phyloP scores from a whole-genome alignment of 2,797 vertebrate genomes.

The Alectoris magna region DNA sequence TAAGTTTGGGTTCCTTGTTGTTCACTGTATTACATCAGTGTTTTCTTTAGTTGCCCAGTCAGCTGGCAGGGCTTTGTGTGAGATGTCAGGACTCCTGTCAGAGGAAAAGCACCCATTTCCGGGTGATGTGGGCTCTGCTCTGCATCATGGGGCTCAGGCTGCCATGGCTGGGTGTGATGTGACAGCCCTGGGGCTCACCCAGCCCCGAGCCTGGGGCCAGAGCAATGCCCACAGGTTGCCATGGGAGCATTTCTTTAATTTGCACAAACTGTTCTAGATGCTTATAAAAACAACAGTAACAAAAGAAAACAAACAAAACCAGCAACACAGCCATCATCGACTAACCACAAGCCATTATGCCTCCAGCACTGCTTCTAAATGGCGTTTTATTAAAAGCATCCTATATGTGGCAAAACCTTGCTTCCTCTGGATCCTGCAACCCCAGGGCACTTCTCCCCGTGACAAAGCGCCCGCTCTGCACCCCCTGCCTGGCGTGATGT shows the following conservation, averaged over 20 bases:
- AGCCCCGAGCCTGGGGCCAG: not conserved
- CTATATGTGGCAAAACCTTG: not conserved
- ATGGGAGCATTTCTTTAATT: not conserved
- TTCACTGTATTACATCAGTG: slow-evolving; percentile 59
- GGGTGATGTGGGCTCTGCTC: slow-evolving; percentile 24
- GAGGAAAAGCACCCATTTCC: slow-evolving; percentile 42
- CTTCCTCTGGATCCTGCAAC: not conserved
- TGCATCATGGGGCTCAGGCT: not conserved
- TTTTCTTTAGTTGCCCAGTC: slow-evolving; percentile 70
- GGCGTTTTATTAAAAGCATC: not conserved
- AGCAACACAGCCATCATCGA: not conserved
- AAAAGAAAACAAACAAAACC: not conserved
- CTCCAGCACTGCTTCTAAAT: not conserved
- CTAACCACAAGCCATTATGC: not conserved
- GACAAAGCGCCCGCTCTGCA: accelerated
- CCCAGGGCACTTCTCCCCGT: accelerated
- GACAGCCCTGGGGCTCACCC: not conserved
- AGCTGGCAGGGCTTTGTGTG: slow-evolving; percentile 59
- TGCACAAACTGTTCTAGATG: not conserved
- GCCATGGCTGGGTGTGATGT: accelerated
- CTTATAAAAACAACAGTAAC: not conserved
- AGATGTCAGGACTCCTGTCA: slow-evolving; percentile 51
- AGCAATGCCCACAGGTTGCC: not conserved
- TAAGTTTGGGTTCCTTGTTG: slow-evolving; percentile 69
- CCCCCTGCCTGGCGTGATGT: accelerated